phyloP scores from a whole-genome alignment of 2,797 vertebrate species.

The Gymnothorax reevesii region DNA sequence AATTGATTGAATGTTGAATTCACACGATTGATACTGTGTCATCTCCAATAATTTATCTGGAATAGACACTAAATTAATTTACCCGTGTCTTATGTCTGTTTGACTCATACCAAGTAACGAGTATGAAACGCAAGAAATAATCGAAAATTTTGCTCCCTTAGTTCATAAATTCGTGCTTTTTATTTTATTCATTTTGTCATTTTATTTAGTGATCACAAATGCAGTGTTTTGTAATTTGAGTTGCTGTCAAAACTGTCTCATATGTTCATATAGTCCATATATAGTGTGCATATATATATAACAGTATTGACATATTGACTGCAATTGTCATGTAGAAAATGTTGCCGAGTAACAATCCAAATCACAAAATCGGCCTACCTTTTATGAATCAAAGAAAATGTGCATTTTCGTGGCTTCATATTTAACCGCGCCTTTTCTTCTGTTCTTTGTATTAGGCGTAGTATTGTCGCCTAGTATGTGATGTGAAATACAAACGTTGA shows the following conservation, averaged over 20 bases:
- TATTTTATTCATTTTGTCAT: background rate
- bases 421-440: background rate
- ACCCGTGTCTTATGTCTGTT: background rate
- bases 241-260: too few species aligned
- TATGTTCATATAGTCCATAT: too few species aligned
- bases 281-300: too few species aligned
- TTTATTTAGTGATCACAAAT: background rate
- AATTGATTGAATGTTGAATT: background rate
- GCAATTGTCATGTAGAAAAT: too few species aligned
- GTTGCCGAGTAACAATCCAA: too few species aligned
- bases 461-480: background rate
- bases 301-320: too few species aligned
- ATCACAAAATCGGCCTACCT: background rate
- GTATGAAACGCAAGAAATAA: background rate
- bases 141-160: background rate
- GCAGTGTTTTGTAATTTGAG: too few species aligned
- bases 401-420: background rate
- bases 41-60: background rate
- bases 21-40: background rate
- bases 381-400: background rate
- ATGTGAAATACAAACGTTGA: background rate
- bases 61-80: background rate
- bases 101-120: too few species aligned
- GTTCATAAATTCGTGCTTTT: background rate
- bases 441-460: background rate